Evolutionary conservation across 2,113 vertebrate species (phyloP).

Genomic region (Corynorhinus townsendii): DNA sequence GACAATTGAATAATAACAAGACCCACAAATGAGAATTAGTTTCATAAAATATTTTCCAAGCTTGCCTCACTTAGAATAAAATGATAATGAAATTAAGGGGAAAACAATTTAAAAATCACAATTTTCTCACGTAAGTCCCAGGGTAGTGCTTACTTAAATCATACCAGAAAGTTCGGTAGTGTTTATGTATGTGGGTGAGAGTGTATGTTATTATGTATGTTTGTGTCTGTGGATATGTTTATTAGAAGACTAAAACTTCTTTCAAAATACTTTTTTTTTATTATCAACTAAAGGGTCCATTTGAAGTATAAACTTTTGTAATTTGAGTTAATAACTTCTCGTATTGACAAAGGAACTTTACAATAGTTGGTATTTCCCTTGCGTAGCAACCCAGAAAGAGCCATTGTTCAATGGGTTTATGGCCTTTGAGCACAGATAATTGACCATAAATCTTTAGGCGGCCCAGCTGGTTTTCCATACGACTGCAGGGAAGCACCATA

Average conservation of each 20-base stretch:
- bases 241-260: neutral
- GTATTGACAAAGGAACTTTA: constrained; percentile 8
- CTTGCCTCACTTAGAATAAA: neutral
- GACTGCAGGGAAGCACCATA: constrained; percentile 45
- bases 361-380: neutral
- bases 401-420: constrained; percentile 34
- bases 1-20: neutral
- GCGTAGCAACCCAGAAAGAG: neutral
- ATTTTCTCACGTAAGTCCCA: neutral
- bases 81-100: neutral
- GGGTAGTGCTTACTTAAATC: neutral
- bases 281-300: neutral
- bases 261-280: neutral
- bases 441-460: constrained; percentile 58
- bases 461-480: constrained; percentile 64
- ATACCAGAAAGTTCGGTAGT: neutral
- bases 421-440: constrained; percentile 56
- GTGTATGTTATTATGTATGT: neutral
- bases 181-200: neutral
- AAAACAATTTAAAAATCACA: neutral
- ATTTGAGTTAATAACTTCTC: constrained; percentile 19
- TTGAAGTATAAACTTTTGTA: neutral
- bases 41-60: neutral
- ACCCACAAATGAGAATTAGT: neutral
- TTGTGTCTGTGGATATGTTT: neutral